Percentiles rank a stretch among this genome's conserved stretches.
These are phyloP conservation scores for Mythimna pallens DNA, from an alignment of 2,888 invertebrate species.

Conservation along the genomic window DNA sequence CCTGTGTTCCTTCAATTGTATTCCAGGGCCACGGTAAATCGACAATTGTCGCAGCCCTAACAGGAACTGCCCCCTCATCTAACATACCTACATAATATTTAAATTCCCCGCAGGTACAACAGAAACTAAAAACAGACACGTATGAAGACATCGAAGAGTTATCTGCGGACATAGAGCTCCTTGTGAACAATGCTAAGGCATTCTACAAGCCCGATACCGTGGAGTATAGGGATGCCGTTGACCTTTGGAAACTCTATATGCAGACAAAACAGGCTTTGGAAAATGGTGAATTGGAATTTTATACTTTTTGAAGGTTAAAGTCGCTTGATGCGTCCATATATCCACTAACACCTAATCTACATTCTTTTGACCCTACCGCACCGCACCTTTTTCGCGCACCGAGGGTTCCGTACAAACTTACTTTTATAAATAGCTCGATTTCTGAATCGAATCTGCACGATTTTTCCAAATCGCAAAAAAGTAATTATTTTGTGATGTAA, in stretches of 20 bases:
- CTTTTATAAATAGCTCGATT: too few species aligned
- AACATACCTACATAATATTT: background rate
- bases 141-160: slow-evolving; percentile 98
- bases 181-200: slow-evolving; percentile 98
- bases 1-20: too few species aligned
- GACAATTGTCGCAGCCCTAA: too few species aligned
- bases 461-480: too few species aligned
- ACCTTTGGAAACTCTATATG: slow-evolving; percentile 96
- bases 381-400: too few species aligned
- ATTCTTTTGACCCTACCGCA: too few species aligned
- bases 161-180: slow-evolving; percentile 96
- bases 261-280: slow-evolving; percentile 84
- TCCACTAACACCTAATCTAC: too few species aligned
- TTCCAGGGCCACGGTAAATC: too few species aligned
- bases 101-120: slow-evolving; percentile 93
- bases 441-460: too few species aligned
- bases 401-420: too few species aligned
- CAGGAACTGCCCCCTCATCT: background rate
- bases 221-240: slow-evolving; percentile 97
- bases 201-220: slow-evolving; percentile 97
- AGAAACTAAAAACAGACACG: slow-evolving; percentile 98
- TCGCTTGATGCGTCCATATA: too few species aligned
- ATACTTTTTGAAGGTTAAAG: background rate
- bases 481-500: too few species aligned
- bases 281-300: slow-evolving; percentile 73